Base-by-base conservation (phyloP, 1,140 invertebrate genomes). In the Camponotus pennsylvanicus region DNA sequence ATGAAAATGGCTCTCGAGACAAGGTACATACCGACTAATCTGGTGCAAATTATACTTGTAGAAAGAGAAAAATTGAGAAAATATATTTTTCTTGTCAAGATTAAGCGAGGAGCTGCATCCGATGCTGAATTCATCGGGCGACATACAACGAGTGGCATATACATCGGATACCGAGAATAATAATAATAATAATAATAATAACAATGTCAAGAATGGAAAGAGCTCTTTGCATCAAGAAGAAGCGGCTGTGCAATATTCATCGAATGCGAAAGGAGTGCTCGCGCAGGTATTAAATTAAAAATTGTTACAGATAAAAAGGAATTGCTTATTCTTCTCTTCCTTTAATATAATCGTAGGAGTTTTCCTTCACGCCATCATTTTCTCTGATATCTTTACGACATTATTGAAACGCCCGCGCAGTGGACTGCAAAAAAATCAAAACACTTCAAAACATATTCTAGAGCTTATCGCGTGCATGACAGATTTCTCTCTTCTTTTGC, bases 211-310 rank as follows among this genome's bases (percentile, higher is more conserved):
- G 42, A 91, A 77, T 49, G 89, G 88, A 1, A 40, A 76, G 3
- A 18, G 15, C 3, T 59, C 11, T 32, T 40, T 49, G 27, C 45
- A 42, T 67, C 84, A 76, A 42, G 85, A 63, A 40, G 37, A 59
- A 76, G 13, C 21, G 66, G 32, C 71, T 3, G 80, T 42, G 13
- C 80, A 82, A 27, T 78, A 91, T 67, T 88, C 82, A 1, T 90
- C 91, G 2, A 93, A 93, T 77, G 79, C 67, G 2, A 93, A 91
- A 64, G 93, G 92, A 8, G 89, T 92, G 37, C 76, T 93, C 34
- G 93, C 93, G 11, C 93, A 94, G 92, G 93, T 94, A 3, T 27
- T 27, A 27, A 27, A 27, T 27, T 27, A 27, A 27, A 0, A 27
- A 27, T 27, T 27, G 1, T 27, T 27, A 27, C 4, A 52, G 1